A percentile compares a stretch with the other conserved stretches of the same genome.
phyloP scores from a whole-genome alignment of 2,888 invertebrate genomes.

The Trichogramma dendrolimi region DNA sequence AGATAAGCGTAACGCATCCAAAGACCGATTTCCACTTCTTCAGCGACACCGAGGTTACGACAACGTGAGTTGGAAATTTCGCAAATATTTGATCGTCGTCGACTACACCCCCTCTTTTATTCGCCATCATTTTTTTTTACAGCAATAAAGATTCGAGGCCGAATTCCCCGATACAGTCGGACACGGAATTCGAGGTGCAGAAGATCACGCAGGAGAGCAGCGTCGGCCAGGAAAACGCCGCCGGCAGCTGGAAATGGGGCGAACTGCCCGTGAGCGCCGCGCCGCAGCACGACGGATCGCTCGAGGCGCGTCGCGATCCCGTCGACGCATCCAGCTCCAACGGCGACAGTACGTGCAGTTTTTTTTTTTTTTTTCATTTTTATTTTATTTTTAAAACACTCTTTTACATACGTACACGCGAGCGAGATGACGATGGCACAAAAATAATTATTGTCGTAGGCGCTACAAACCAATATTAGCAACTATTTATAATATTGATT shows the following conservation, averaged over 20 bases:
- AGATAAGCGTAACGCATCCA: slow-evolving; percentile 16
- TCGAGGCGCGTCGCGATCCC: slow-evolving; percentile 34
- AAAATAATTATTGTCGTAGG: too few species aligned
- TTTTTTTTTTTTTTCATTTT: background rate
- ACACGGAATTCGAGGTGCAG: slow-evolving; percentile 82
- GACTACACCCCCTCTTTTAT: background rate
- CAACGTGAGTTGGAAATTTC: slow-evolving; percentile 50
- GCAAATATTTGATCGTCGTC: slow-evolving; percentile 4
- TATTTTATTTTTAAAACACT: slow-evolving; percentile 1
- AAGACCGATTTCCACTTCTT: slow-evolving; percentile 77
- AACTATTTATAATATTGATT: too few species aligned
- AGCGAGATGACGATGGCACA: too few species aligned
- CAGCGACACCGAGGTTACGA: slow-evolving; percentile 86
- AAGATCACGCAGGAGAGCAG: slow-evolving; percentile 55
- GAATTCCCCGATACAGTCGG: slow-evolving; percentile 84
- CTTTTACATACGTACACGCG: too few species aligned
- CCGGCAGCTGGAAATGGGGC: slow-evolving; percentile 86
- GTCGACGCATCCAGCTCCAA: slow-evolving; percentile 29
- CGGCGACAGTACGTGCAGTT: slow-evolving; percentile 41
- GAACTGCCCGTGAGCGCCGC: slow-evolving; percentile 63
- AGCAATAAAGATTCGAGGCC: slow-evolving; percentile 63
- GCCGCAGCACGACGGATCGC: slow-evolving; percentile 46
- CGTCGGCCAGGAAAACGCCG: slow-evolving; percentile 47
- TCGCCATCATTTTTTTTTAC: slow-evolving; percentile 19
- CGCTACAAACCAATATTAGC: too few species aligned